Conservation (phyloP, 2,888 invertebrate species). For the Lasioglossum vierecki region DNA sequence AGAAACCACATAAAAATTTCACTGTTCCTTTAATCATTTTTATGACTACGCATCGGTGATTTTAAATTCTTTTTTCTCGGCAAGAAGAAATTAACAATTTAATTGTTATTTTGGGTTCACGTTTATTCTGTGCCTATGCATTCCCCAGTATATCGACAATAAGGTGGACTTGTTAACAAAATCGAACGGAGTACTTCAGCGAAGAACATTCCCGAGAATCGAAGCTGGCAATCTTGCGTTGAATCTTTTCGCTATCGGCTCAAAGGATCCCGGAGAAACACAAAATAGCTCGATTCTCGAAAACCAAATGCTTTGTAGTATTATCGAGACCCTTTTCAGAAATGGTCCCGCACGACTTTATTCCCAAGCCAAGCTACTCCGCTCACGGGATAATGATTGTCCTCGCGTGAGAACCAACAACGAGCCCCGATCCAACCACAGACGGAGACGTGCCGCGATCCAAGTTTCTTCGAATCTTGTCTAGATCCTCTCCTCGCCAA, state of each 20-base stretch:
- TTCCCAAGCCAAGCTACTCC: conserved; percentile 46
- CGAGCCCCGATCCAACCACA: conserved; percentile 63
- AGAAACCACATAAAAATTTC: not conserved
- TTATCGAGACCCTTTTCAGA: conserved; percentile 59
- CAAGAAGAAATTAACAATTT: no score
- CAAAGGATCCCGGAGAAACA: conserved; percentile 31
- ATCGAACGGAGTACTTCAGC: not conserved
- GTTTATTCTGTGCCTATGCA: no score
- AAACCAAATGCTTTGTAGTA: conserved; percentile 49
- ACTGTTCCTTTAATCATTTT: not conserved
- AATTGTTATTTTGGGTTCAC: no score
- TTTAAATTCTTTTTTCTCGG: no score
- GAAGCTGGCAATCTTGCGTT: conserved; percentile 17
- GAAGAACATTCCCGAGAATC: not conserved
- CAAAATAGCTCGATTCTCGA: conserved; percentile 42
- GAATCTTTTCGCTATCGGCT: conserved; percentile 39
- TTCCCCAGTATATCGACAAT: no score
- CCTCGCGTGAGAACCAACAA: conserved; percentile 73
- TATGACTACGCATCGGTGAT: not conserved
- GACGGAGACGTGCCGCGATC: conserved; percentile 71
- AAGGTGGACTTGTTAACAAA: not conserved
- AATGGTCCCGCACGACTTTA: conserved; percentile 54
- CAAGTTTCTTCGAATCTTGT: conserved; percentile 59
- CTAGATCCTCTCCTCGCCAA: conserved; percentile 20
- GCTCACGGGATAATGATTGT: conserved; percentile 66